Base-by-base conservation (phyloP, 2,797 vertebrate genomes). In the Scarus forsteni region DNA sequence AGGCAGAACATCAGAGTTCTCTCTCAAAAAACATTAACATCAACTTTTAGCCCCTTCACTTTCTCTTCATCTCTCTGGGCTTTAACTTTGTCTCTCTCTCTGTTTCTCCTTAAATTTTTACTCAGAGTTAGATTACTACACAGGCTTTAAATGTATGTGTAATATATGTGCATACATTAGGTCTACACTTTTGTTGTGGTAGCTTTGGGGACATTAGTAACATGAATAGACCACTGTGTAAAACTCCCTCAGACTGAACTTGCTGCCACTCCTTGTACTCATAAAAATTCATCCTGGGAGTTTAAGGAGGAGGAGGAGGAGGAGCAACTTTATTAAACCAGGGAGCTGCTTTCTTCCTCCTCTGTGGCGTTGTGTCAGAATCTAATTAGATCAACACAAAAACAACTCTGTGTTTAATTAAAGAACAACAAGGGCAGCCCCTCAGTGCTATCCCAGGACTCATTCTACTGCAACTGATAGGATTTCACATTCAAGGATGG, bases 301-400 rank as follows among this genome's bases (percentile, higher is more conserved):
- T 1, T 18, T 42, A 7, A 50, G 62, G 52, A 54, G 51, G 38
- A 58, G 44, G 34, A 68, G 56, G 14, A 79, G 77, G 68, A 71
- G 60, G 66, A 84, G 63, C 6, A 35, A 50, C 78, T 85, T 85
- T 66, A 89, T 86, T 90, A 89, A 84, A 81, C 39, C 79, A 60
- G 54, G 56, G 46, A 66, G 72, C 49, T 56, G 5, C 73, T 85
- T 51, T 83, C 46, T 57, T 52, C 77, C 49, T 77, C 73, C 53
- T 62, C 5, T 52, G 7, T 49, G 34, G 42, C 46, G 66, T 66
- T 3, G 0, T 39, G 70, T 77, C 50, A 72, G 60, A 80, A 71
- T 81, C 58, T 60, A 81, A 85, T 58, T 19, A 71, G 72, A 69
- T 51, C 55, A 54, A 51, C 72, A 46, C 60, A 68, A 43, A 70